Evolutionary conservation across 2,113 vertebrate genomes (phyloP).

Genomic region (Synchiropus splendidus): DNA sequence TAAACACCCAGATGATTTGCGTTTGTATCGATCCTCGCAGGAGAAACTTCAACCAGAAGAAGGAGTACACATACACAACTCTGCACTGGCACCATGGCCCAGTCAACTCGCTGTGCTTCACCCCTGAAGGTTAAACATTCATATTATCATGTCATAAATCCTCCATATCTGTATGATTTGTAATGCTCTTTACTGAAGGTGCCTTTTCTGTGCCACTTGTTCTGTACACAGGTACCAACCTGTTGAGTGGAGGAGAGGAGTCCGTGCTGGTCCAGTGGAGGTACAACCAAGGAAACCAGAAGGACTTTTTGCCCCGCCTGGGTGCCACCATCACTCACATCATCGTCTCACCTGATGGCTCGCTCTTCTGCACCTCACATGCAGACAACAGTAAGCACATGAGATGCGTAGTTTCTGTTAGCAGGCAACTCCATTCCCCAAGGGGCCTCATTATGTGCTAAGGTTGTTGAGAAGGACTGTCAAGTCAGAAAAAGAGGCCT

Average conservation of each 20-base stretch:
- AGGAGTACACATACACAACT: slow-evolving; percentile 80
- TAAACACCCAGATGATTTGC: too few species aligned
- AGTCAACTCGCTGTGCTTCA: slow-evolving; percentile 81
- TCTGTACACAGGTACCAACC: slow-evolving; percentile 68
- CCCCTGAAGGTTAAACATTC: slow-evolving; percentile 77
- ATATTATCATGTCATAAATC: too few species aligned
- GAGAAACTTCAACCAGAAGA: slow-evolving; percentile 83
- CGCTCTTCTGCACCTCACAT: slow-evolving; percentile 79
- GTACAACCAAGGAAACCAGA: slow-evolving; percentile 65
- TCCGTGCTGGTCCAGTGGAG: slow-evolving; percentile 88
- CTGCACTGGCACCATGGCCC: slow-evolving; percentile 85
- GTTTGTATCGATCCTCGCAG: slow-evolving; percentile 44
- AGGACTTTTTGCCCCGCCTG: slow-evolving; percentile 85
- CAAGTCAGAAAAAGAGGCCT: too few species aligned
- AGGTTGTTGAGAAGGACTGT: too few species aligned
- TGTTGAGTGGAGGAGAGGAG: slow-evolving; percentile 87
- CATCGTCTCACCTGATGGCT: slow-evolving; percentile 73
- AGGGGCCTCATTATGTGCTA: too few species aligned
- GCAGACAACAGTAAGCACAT: slow-evolving; percentile 84
- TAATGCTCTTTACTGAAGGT: too few species aligned
- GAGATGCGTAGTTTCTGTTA: neutral
- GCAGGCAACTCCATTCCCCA: too few species aligned
- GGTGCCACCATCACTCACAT: slow-evolving; percentile 81
- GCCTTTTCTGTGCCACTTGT: neutral
- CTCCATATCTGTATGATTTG: too few species aligned